Base-by-base conservation (phyloP, 2,888 invertebrate species). In the Cylindroiulus punctatus region DNA sequence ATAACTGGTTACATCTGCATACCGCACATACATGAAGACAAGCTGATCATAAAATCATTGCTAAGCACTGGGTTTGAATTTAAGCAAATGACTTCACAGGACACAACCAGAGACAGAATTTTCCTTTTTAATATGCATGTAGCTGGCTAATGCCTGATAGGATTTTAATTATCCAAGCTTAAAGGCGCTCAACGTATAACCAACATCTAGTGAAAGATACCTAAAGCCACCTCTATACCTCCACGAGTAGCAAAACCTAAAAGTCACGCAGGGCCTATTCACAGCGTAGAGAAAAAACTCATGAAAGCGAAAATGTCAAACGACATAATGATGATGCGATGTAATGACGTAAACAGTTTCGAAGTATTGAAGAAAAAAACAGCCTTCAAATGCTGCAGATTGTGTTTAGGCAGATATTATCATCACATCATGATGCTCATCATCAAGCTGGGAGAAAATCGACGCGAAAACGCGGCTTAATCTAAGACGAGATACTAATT, bases 321-420 rank as follows among this genome's bases (percentile, higher is more conserved):
- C 12, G 52, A 52, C 52, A 52, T 52, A 52, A 52, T 52, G 52
- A 52, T 52, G 52, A 52, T 52, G 52, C 52, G 52, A 52, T 52
- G 52, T 52, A 52, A 52, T 52, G 52, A 52, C 52, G 52, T 52
- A 52, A 52, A 52, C 52, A 52, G 52, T 52, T 52, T 52, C 52
- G 52, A 52, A 52, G 40, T 81, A 81, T 81, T 36, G 40, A 81
- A 81, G 26, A 81, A 81, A 30, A 40, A 81, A 81, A 81, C 1
- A 81, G 81, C 32, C 26, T 32, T 36, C 81, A 40, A 81, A 32
- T 26, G 32, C 81, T 81, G 17, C 26, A 81, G 81, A 81, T 81
- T 40, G 81, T 81, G 32, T 81, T 81, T 40, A 81, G 32, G 32
- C 32, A 81, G 81, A 36, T 40, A 36, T 81, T 81, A 81, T 81